Base-by-base conservation (phyloP, 2,113 vertebrate genomes). In the Paramisgurnus dabryanus region DNA sequence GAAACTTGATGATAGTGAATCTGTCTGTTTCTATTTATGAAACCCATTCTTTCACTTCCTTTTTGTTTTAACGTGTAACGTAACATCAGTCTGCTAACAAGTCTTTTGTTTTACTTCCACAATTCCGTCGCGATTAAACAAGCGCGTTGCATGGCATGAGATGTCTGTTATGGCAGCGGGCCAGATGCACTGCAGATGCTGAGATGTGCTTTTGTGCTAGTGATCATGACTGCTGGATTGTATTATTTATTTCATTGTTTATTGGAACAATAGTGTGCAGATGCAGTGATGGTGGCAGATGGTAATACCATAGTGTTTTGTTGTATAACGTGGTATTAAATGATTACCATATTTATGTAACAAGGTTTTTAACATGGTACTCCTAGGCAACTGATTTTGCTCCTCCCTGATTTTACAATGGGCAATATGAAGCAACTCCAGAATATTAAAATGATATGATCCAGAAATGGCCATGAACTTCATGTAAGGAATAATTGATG, bases 21-120 rank as follows among this genome's bases (percentile, higher is more conserved):
- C 47, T 74, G 27, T 67, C 49, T 15, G 22, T 11, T 43, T 41
- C 64, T 76, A 61, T 80, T 77, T 77, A 77, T 73, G 82, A 80
- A 81, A 74, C 50, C 40, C 39, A 43, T 43, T 73, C 12, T 81
- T 78, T 15, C 47, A 78, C 68, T 84, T 81, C 79, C 40, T 50
- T 67, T 81, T 77, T 60, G 47, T 60, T 78, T 58, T 13, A 13
- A 34, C 63, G 22, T 7, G 18, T 80, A 61, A 53, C 45, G 27
- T 17, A 43, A 72, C 60, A 55, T 13, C n/a, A n/a, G 70, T 39
- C 27, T 55, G 4, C 22, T 72, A 55, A 17, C 47, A 15, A 67
- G 66, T 72, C 4, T 27, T 49, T 67, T 70, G 49, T 64, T 81
- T 67, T 50, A 55, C 10, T 78, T 41, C 58, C 66, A 57, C 73